Base-by-base conservation (phyloP, 1,140 invertebrate species). In the Manduca sexta region DNA sequence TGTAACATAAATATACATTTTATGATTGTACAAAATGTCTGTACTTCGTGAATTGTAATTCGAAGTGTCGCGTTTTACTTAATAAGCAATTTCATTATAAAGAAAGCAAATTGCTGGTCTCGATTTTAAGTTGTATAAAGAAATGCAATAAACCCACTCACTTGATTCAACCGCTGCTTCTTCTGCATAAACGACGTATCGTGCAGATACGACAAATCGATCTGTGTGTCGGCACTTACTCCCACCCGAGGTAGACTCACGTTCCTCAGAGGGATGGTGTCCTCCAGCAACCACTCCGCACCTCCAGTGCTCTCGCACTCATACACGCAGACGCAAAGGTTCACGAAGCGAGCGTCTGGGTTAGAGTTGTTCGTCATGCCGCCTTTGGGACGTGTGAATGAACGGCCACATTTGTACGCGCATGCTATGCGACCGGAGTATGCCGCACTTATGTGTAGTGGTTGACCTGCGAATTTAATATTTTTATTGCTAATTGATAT, bases 251-350 rank as follows among this genome's bases (percentile, higher is more conserved):
- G 94, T 46, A 97, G 69, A 73, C 94, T 93, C 50, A 97, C 94
- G 64, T 97, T 97, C 71, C 94, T 93, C 49, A 98, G 81, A 60
- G 95, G 93, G 59, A 97, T 96, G 0, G 95, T 97, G 68, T 99
- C 98, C 82, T 99, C 98, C n/a, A 98, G 84, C n/a, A 97, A 91
- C 98, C 98, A 99, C 76, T 99, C 97, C n/a, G 91, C 92, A 51
- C 95, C 98, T 48, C 98, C 98, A 17, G 97, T 98, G 56, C 97
- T 98, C 88, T 99, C 98, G 80, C 98, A 99, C 83, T 99, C 98
- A 86, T 98, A 99, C 54, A 99, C 98, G n/a, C 95, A 95, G 2
- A 99, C 95, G 74, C 93, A 96, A 0, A 98, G 87, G 80, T 98
- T 98, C 31, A 98, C 94, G 80, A 95, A 97, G 34, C 96, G 89